Base-by-base conservation (phyloP, 2,113 vertebrate genomes). In the Eidolon helvum region DNA sequence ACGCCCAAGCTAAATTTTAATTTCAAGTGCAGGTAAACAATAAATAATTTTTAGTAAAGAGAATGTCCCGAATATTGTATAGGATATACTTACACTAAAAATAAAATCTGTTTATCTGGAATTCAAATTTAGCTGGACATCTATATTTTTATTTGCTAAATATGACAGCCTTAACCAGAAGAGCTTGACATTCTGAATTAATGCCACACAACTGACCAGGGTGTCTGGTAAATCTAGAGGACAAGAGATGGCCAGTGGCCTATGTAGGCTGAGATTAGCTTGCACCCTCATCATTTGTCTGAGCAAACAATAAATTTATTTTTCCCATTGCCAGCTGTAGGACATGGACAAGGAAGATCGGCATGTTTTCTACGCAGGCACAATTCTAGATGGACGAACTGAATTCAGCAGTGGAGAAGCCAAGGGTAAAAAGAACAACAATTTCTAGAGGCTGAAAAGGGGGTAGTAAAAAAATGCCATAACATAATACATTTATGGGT, bases 361-460 rank as follows among this genome's bases (percentile, higher is more conserved):
- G 33, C 2, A 1, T 35, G 9, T 45, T 9, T 53, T 7, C 22
- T 45, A 7, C 12, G n/a, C 66, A 50, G 18, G 12, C 19, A 30
- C 1, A 0, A 12, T 72, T 12, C 1, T n/a, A 18, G 19, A 8
- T 24, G 16, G 0, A 1, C 38, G 26, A 40, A 33, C 59, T 75
- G 48, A 55, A 53, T 24, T 77, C 55, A 38, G n/a, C 11, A 66
- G 30, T 79, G 12, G 22, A 55, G 84, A 90, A 83, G 21, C 33
- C 11, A 83, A 57, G 90, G 16, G n/a, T 22, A 85, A 50, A 85
- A 50, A 50, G 14, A 75, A 45, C 2, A 92, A 0, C 3, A 7
- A 72, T 57, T 69, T 57, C 10, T 71, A 65, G 53, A 85, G 63
- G 35, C 1, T 61, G 15, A 71, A 78, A 33, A 66, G 19, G 3